Percentiles rank a stretch among this genome's conserved stretches.
These are phyloP conservation scores for Actinemys pallida DNA, from an alignment of 2,113 vertebrate genomes.

Conservation along the genomic window DNA sequence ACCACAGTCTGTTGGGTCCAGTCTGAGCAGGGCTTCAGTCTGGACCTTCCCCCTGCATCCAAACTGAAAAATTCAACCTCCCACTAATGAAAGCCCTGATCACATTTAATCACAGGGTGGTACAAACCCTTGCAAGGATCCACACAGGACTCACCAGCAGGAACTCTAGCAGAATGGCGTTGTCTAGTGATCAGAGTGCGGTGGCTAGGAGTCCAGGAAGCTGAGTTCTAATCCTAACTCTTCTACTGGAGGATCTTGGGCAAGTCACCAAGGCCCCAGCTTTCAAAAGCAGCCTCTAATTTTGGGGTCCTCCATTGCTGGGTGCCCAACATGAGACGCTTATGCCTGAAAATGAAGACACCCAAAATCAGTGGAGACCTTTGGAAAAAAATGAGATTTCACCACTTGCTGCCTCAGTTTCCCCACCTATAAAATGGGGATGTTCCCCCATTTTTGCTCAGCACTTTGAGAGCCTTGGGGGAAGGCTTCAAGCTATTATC, in stretches of 20 bases:
- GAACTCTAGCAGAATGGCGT: neutral
- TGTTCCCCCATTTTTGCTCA: neutral
- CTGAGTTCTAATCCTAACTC: neutral
- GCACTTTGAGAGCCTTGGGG: neutral
- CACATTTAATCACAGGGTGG: neutral
- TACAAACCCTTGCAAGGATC: neutral
- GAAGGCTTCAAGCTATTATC: neutral
- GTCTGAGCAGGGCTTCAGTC: neutral
- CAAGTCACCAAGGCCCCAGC: constrained; percentile 7
- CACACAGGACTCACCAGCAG: neutral
- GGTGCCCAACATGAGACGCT: neutral
- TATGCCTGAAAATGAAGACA: neutral
- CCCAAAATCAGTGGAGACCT: neutral
- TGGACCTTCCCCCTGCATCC: neutral
- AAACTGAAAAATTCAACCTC: neutral
- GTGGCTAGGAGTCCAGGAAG: neutral
- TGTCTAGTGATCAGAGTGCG: neutral
- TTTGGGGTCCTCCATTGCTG: constrained; percentile 17
- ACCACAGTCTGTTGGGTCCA: neutral
- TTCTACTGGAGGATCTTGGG: neutral
- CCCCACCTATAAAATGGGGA: neutral
- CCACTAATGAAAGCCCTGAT: neutral
- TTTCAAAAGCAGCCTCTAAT: constrained; percentile 31
- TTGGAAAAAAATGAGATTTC: neutral
- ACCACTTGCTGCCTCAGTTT: neutral